Percentiles rank a stretch among this genome's conserved stretches.
Conservation (phyloP, 2,113 vertebrate species). For the Ameiurus melas region DNA sequence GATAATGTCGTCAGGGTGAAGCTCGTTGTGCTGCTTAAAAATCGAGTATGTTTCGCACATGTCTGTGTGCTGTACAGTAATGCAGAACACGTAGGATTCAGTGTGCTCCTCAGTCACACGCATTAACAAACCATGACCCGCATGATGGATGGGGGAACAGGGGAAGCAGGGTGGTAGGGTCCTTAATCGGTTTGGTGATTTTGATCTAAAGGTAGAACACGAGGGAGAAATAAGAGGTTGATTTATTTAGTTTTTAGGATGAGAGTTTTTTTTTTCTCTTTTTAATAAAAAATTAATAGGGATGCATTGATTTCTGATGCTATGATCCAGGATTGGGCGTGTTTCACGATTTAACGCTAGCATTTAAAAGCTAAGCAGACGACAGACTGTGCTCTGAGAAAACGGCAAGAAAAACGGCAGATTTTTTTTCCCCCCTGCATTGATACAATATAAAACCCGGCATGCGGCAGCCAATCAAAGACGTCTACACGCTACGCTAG, state of each 20-base stretch:
- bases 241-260: neutral
- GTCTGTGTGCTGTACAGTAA: neutral
- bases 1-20: neutral
- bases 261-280: neutral
- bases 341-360: neutral
- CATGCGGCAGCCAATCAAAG: neutral
- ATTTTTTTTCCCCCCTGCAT: neutral
- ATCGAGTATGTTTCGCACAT: conserved; percentile 13
- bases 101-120: neutral
- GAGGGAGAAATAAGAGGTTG: neutral
- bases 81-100: neutral
- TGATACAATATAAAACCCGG: neutral
- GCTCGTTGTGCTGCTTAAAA: conserved; percentile 24
- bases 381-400: neutral
- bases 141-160: conserved; percentile 23
- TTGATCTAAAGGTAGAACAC: neutral
- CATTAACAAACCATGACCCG: conserved; percentile 16
- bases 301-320: neutral
- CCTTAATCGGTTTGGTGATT: neutral
- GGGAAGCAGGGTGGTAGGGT: conserved; percentile 22
- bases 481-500: neutral
- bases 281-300: neutral
- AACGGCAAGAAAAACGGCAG: neutral
- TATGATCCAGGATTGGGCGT: neutral
- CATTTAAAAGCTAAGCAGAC: neutral